Conservation (phyloP, 2,797 vertebrate species). For the Saxicola maurus region DNA sequence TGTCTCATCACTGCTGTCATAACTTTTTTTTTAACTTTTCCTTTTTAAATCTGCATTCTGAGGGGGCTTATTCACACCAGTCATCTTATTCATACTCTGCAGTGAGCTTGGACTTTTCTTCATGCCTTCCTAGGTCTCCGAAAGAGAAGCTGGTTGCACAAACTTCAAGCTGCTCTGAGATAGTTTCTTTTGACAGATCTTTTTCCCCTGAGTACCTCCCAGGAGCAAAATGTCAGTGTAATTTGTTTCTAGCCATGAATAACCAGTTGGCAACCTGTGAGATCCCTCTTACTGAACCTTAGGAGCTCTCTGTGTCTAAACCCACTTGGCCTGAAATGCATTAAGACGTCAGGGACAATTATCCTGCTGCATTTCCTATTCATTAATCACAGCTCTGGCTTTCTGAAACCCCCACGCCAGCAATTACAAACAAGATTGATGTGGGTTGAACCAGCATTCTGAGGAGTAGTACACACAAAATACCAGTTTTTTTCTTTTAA, state of each 20-base stretch:
- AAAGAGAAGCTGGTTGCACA: background rate
- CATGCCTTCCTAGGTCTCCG: background rate
- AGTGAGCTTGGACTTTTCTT: background rate
- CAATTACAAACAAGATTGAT: background rate
- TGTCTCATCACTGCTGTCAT: background rate
- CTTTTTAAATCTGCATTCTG: background rate
- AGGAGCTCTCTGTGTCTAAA: background rate
- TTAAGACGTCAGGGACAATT: conserved; percentile 28
- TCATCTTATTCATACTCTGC: background rate
- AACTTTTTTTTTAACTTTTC: background rate
- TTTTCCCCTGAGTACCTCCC: conserved; percentile 29
- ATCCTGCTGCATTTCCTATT: background rate
- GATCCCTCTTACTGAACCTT: conserved; percentile 23
- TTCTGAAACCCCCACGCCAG: background rate
- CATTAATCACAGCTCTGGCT: conserved; percentile 17
- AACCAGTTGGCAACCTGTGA: conserved; percentile 39
- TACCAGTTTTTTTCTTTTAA: background rate
- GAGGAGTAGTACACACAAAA: background rate
- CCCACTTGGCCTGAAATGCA: background rate
- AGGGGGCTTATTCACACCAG: background rate
- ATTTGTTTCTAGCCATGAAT: conserved; percentile 31
- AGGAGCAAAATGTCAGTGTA: conserved; percentile 44
- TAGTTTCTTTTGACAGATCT: conserved; percentile 47
- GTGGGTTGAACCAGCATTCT: background rate
- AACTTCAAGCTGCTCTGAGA: background rate